Evolutionary conservation across 35 echinoderm and acorn worm species (phyloP).

Genomic region (Apostichopus californicus): DNA sequence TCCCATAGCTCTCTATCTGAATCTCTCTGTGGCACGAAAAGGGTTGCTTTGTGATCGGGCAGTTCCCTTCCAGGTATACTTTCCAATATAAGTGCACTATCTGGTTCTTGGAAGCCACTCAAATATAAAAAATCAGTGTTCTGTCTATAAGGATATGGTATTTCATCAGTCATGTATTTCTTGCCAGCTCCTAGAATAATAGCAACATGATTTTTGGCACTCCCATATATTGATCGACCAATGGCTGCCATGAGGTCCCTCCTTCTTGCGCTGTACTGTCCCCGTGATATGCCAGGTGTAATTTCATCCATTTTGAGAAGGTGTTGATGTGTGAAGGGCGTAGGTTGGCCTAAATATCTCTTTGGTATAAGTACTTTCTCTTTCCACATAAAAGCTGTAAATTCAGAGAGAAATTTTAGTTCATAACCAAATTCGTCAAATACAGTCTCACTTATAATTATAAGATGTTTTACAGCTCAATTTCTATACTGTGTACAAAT

Average conservation of each 20-base stretch:
- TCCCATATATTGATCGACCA: conserved; percentile 61
- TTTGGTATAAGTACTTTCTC: conserved; percentile 43
- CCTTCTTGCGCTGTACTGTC: conserved; percentile 67
- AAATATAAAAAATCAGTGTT: conserved; percentile 94
- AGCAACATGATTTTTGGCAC: conserved; percentile 72
- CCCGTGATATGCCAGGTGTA: conserved; percentile 76
- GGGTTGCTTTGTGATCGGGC: conserved; percentile 77
- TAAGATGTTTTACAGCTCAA: not conserved
- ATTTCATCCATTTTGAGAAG: conserved; percentile 83
- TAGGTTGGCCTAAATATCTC: conserved; percentile 87
- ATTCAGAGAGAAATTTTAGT: not conserved
- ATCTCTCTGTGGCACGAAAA: conserved; percentile 88
- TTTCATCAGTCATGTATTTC: conserved; percentile 96
- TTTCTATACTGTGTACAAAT: not conserved
- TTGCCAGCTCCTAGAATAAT: conserved; percentile 72
- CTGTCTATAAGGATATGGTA: conserved; percentile 95
- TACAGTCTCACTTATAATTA: not conserved
- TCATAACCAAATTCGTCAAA: not conserved
- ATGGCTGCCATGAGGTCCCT: conserved; percentile 77
- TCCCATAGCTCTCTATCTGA: conserved; percentile 94
- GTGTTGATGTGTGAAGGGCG: conserved; percentile 85
- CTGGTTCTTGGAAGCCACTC: conserved; percentile 94
- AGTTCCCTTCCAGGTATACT: conserved; percentile 69
- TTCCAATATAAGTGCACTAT: conserved; percentile 85
- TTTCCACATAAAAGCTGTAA: not conserved